Evolutionary conservation across 1,140 invertebrate species (phyloP).

Genomic region (Drosophila carrolli): DNA sequence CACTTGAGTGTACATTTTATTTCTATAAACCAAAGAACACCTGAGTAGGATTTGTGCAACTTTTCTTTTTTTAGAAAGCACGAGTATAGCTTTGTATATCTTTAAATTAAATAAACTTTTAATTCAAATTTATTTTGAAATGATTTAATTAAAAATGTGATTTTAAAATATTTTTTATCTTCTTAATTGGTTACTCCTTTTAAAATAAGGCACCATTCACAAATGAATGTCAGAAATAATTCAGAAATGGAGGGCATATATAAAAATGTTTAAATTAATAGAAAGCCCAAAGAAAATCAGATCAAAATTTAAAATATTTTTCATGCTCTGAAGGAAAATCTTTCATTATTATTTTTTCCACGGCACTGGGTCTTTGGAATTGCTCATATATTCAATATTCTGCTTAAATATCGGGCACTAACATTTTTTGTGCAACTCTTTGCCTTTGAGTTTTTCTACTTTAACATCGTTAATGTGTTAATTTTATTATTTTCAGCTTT

Average conservation of each 20-base stretch:
- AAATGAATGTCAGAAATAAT: neutral
- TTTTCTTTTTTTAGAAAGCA: neutral
- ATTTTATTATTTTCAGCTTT: conserved; percentile 34
- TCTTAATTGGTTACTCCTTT: too few relatives aligned
- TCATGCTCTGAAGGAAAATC: neutral
- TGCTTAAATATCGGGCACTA: neutral
- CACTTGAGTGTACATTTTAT: neutral
- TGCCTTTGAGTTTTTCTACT: conserved; percentile 15
- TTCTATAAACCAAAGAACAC: neutral
- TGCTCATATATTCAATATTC: neutral
- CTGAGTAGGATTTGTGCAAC: neutral
- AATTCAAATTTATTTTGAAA: too few relatives aligned
- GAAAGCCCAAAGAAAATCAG: neutral
- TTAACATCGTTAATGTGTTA: conserved; percentile 44
- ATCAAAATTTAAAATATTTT: neutral
- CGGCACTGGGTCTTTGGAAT: neutral
- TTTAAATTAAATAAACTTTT: too few relatives aligned
- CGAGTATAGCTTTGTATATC: too few relatives aligned
- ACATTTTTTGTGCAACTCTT: neutral
- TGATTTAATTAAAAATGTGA: too few relatives aligned
- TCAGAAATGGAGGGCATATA: too few relatives aligned
- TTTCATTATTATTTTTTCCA: neutral
- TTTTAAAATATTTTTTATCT: too few relatives aligned
- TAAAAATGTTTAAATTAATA: neutral
- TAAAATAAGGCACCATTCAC: too few relatives aligned